phyloP scores from a whole-genome alignment of 2,888 invertebrate genomes.

The Agrochola lota region DNA sequence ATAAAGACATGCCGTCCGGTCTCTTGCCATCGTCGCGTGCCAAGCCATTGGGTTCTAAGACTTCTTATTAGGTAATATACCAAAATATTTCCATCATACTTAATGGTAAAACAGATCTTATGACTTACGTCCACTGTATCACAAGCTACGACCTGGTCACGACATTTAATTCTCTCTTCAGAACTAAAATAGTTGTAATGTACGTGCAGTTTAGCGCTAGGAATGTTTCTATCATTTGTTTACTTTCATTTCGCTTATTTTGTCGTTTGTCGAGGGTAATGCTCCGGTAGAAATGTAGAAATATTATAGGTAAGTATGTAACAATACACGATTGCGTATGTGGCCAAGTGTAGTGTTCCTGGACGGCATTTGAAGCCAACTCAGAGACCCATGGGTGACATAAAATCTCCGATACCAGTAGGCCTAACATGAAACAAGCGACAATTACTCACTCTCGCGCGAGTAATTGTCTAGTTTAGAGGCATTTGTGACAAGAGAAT shows the following conservation, averaged over 20 bases:
- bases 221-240: constrained; percentile 33
- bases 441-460: no score
- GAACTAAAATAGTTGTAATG: constrained; percentile 9
- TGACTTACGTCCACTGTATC: not conserved
- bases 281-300: not conserved
- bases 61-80: not conserved
- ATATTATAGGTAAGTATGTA: not conserved
- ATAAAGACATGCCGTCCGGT: no score
- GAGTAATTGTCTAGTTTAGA: no score
- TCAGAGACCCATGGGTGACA: no score
- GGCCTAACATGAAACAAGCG: no score
- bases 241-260: constrained; percentile 40
- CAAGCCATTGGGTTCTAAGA: no score
- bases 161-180: constrained; percentile 1
- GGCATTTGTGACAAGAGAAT: no score
- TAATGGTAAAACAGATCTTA: not conserved
- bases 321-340: not conserved
- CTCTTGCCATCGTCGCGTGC: no score
- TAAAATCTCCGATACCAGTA: no score
- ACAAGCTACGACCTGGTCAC: not conserved
- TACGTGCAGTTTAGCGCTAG: not conserved
- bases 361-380: no score
- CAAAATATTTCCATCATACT: not conserved
- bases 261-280: constrained; percentile 26
- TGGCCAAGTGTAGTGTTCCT: not conserved